Percentiles rank a stretch among this genome's conserved stretches.
phyloP scores from a whole-genome alignment of 2,888 invertebrate genomes.

The Sinhomidia bicolor region DNA sequence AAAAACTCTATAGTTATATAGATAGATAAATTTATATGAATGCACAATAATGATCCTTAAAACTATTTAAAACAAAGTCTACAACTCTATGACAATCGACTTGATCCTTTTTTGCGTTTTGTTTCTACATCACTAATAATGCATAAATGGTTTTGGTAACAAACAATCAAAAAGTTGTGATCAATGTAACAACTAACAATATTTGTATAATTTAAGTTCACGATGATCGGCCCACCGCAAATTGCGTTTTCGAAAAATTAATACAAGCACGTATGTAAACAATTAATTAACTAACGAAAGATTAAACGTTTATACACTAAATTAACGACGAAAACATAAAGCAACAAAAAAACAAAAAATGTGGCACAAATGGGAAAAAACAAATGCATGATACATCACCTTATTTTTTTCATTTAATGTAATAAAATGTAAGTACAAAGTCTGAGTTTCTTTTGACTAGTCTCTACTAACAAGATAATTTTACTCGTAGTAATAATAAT shows the following conservation, averaged over 20 bases:
- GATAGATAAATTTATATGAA: background rate
- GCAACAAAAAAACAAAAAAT: slow-evolving; percentile 22
- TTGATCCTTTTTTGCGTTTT: too few relatives aligned
- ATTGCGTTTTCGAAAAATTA: too few relatives aligned
- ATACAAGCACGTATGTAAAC: background rate
- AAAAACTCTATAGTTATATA: background rate
- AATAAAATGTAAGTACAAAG: slow-evolving; percentile 46
- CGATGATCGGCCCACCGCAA: too few relatives aligned
- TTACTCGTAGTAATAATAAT: too few relatives aligned
- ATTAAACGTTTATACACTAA: background rate
- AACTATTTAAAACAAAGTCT: background rate
- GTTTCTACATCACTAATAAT: too few relatives aligned
- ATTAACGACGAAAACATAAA: background rate
- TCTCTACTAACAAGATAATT: slow-evolving; percentile 29
- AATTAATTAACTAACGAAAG: background rate
- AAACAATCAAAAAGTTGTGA: too few relatives aligned
- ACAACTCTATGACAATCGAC: background rate
- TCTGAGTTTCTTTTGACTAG: slow-evolving; percentile 58
- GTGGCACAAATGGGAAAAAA: slow-evolving; percentile 17
- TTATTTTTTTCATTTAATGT: background rate
- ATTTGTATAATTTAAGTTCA: too few relatives aligned
- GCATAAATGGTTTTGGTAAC: slow-evolving; percentile 14
- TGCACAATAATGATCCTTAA: background rate
- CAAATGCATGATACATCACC: slow-evolving; percentile 21
- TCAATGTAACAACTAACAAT: too few relatives aligned